Base-by-base conservation (phyloP, 2,797 vertebrate genomes). In the Limnodromus scolopaceus region DNA sequence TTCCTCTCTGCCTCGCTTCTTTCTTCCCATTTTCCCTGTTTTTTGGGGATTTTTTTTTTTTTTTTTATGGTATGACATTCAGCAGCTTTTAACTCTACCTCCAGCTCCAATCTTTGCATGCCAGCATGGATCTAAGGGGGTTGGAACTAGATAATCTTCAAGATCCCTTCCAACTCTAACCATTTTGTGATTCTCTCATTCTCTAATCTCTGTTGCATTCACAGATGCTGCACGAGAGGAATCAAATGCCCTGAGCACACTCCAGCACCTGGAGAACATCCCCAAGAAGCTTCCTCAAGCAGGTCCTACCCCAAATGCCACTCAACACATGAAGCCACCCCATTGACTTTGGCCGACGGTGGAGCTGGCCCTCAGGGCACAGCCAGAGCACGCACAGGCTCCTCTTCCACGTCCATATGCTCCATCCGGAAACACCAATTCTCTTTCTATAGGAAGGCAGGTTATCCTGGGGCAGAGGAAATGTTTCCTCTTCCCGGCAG, bases 391-490 rank as follows among this genome's bases (percentile, higher is more conserved):
- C 5, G 9, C 54, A 19, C 20, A n/a, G 65, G 43, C 58, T 91
- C 80, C 64, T 80, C 81, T 96, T 95, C 78, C 53, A 70, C 18
- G 12, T 92, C 83, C 84, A 96, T 71, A 75, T 38, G 86, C 68
- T 93, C 71, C 75, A 64, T 69, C 96, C 10, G 90, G 95, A 97
- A 97, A 85, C 86, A 95, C 68, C 89, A 85, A 20, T 92, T 93
- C 89, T 97, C 71, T 91, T 97, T 94, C 96, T 96, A 96, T 97
- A 96, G 95, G 96, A 97, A 97, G 68, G 49, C n/a, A 80, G 95
- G 94, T 97, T 96, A 97, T 95, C 94, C 94, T 92, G 92, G 81
- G 95, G 92, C 96, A 97, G 89, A 84, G 81, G 95, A 97, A 97
- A 95, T 91, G 80, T 79, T 97, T 96, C 94, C 97, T 95, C 84